A percentile compares a stretch with the other conserved stretches of the same genome.
phyloP scores from a whole-genome alignment of 2,888 invertebrate genomes.

The Scrobipalpa atriplicella region DNA sequence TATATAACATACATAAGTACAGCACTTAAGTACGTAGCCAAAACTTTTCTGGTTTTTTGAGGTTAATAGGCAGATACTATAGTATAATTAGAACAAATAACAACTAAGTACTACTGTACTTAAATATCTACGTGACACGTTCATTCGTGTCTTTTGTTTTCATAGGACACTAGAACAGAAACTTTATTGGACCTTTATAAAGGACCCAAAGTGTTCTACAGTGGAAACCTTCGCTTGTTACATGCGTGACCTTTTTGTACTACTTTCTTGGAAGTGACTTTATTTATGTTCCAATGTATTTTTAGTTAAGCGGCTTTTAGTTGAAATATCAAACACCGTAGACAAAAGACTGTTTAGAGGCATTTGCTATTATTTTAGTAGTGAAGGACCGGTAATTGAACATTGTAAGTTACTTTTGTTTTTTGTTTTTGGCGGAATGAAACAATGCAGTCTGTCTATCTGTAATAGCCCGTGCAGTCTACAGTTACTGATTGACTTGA shows the following conservation, averaged over 20 bases:
- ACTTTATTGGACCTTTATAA: conserved; percentile 39
- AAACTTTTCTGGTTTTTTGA: too few species aligned
- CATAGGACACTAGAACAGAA: conserved; percentile 37
- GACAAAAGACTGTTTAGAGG: background rate
- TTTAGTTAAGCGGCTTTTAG: background rate
- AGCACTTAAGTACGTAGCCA: too few species aligned
- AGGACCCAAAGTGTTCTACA: conserved; percentile 41
- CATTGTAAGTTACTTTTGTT: too few species aligned
- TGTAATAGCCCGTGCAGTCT: too few species aligned
- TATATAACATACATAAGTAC: too few species aligned
- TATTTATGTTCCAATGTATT: conserved; percentile 6
- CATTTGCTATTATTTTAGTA: background rate
- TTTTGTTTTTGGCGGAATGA: too few species aligned
- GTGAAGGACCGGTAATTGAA: background rate
- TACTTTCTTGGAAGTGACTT: conserved; percentile 35
- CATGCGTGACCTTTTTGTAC: conserved; percentile 46
- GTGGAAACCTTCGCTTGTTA: conserved; percentile 41
- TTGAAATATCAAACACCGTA: background rate
- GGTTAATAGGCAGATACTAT: too few species aligned
- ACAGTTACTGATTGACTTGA: too few species aligned
- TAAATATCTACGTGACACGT: conserved; percentile 30
- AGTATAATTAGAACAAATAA: background rate
- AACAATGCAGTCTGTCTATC: too few species aligned
- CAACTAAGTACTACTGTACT: conserved; percentile 19
- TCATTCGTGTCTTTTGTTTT: conserved; percentile 38